Evolutionary conservation across 2,113 vertebrate genomes (phyloP).

Genomic region (Periophthalmodon schlosseri): DNA sequence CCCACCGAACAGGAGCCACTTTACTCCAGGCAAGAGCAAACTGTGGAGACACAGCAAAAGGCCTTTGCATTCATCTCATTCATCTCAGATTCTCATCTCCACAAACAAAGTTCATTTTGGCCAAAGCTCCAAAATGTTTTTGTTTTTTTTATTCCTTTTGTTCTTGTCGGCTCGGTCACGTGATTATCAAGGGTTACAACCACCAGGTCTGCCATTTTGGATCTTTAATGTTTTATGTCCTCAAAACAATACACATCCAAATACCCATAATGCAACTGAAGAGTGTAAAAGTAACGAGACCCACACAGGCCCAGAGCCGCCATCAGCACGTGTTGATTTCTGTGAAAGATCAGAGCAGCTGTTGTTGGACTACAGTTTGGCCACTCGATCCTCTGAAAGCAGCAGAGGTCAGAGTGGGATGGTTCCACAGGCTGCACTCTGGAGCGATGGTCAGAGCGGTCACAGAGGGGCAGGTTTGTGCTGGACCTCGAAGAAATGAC

Average conservation of each 20-base stretch:
- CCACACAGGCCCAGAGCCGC: conserved; percentile 22
- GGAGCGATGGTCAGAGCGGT: conserved; percentile 48
- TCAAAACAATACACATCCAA: not conserved
- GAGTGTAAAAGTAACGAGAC: conserved; percentile 15
- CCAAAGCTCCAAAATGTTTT: not conserved
- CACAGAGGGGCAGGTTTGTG: conserved; percentile 51
- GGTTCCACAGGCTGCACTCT: conserved; percentile 40
- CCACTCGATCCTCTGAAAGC: conserved; percentile 59
- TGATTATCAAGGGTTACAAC: not conserved
- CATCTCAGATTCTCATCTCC: no score
- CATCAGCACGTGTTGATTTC: conserved; percentile 69
- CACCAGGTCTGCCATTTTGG: no score
- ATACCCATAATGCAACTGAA: not conserved
- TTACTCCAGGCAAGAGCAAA: no score
- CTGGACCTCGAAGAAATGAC: conserved; percentile 38
- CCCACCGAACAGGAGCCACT: no score
- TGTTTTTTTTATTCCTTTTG: not conserved
- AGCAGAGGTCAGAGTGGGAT: conserved; percentile 65
- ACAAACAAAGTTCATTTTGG: not conserved
- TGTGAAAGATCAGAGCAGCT: conserved; percentile 76
- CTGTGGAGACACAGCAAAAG: no score
- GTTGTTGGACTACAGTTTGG: conserved; percentile 61
- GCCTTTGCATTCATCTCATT: no score
- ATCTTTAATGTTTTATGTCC: not conserved
- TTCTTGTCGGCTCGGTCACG: no score